Base-by-base conservation (phyloP, 1,140 invertebrate species). In the Drosophila virilis region DNA sequence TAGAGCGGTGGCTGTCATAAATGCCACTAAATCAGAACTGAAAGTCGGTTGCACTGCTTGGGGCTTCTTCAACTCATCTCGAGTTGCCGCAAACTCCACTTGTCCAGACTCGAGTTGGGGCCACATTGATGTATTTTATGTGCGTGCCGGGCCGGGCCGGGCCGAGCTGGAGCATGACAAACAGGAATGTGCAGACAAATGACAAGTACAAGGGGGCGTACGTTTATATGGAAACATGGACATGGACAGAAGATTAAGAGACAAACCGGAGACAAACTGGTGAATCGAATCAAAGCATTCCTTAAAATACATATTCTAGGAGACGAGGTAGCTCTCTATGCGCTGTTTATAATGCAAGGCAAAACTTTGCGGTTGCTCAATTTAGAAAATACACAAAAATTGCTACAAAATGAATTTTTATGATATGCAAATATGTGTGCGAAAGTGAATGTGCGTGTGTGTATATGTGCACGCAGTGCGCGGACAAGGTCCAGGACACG, bases 361-460 rank as follows among this genome's bases (percentile, higher is more conserved):
- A 89, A 89, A 88, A 88, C 84, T 80, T 88, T 89, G 84, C 80
- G 84, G 83, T 74, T 89, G 80, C 80, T 89, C 84, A 88, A 88
- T 88, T 88, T 88, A 80, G 89, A 88, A 89, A 84, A 64, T 84
- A 75, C 76, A 88, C 83, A 62, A 89, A 88, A 88, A 88, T 71
- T 80, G 77, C 77, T 70, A 80, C 74, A 79, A 79, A 76, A 88
- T 88, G 83, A 89, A 88, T 88, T 88, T 88, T 89, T 89, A 89
- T 89, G 80, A 88, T 77, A 88, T 88, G 83, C 84, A 89, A 88
- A 88, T 88, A 67, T 28, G 46, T 28, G 22, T 5, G 22, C 17
- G 4, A 28, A 28, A 22, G 15, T 28, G 46, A 28, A 12, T 28
- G 17, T 48, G 4, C 9, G 9, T 48, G 5, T 22, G 1, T 17